Evolutionary conservation across 2,113 vertebrate genomes (phyloP), one percentile per base, ranked within the genome.

Genomic region (Neolamprologus sp.): DNA sequence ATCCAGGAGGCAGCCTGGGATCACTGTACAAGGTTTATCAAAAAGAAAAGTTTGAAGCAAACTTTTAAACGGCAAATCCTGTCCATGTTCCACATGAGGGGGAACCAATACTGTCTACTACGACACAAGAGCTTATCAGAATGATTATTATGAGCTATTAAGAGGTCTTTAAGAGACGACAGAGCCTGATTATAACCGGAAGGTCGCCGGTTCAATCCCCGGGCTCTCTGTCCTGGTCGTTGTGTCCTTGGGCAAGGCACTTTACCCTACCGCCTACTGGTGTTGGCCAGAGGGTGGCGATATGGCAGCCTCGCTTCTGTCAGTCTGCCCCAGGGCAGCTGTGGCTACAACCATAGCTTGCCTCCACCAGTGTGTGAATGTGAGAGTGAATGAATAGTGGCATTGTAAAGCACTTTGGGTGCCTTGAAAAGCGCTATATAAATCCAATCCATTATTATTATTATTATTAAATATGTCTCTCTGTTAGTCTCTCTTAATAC

Each of bases 181-280:
- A 40, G 8, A 23, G 40, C 37, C 68, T 47, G 40, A 73, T 73
- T 23, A 45, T 23, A 42, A 42, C 1, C 40, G 1, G 40, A 42
- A 42, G 40, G 40, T 42, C 0, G 0, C 11, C 5, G 5, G 11
- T 1, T 42, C 40, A 5, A 13, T 42, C 40, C 40, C 40, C 1
- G 11, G 40, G 40, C 40, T 42, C 40, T 42, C 11, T 42, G 40
- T 42, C 40, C 40, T 42, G 40, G 40, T 42, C 11, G 1, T 42
- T 42, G 5, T 42, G 40, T 42, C 40, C 11, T 42, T 42, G 3
- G 40, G 40, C 40, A 42, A 42, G 40, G 13, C 40, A 42, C 40
- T 42, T 42, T 42, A 42, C 40, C 40, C 11, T 42, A 42, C 40
- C 0, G 11, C 40, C 40, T 42, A 42, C 40, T 42, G 0, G 40